phyloP scores from a whole-genome alignment of 2,797 vertebrate genomes.

The Macrochelys suwanniensis region DNA sequence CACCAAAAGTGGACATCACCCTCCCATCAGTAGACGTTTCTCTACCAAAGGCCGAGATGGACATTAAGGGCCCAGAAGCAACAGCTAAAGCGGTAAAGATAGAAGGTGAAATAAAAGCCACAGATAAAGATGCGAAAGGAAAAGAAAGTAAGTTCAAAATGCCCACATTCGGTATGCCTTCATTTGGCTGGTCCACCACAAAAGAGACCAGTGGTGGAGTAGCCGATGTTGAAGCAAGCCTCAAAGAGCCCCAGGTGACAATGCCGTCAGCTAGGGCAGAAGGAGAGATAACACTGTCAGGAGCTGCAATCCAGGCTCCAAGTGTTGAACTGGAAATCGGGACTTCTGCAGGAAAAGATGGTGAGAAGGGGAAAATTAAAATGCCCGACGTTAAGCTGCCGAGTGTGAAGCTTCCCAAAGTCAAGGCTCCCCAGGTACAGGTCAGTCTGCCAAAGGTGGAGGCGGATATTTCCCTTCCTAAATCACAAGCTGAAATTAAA shows the following conservation, averaged over 20 bases:
- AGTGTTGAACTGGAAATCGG: not conserved
- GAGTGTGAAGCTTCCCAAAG: slow-evolving; percentile 30
- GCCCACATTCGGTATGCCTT: slow-evolving; percentile 72
- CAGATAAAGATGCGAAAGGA: not conserved
- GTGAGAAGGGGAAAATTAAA: not conserved
- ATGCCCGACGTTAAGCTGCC: slow-evolving; percentile 23
- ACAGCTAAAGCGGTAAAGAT: accelerated
- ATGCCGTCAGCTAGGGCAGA: accelerated
- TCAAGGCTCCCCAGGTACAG: not conserved
- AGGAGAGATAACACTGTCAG: accelerated
- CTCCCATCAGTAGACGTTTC: accelerated
- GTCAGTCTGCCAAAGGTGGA: slow-evolving; percentile 31
- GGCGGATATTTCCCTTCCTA: not conserved
- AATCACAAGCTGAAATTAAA: not conserved
- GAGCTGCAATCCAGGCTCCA: not conserved
- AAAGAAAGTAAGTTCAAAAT: slow-evolving; percentile 79
- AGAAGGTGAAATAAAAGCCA: not conserved
- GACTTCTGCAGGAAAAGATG: not conserved
- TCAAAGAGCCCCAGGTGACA: not conserved
- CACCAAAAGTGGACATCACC: accelerated
- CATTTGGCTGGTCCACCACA: slow-evolving; percentile 13
- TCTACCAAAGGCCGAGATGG: accelerated
- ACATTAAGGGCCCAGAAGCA: accelerated
- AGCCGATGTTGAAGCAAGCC: accelerated
- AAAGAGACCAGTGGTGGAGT: not conserved